Conservation (phyloP, 2,797 vertebrate genomes). For the Dallia pectoralis region DNA sequence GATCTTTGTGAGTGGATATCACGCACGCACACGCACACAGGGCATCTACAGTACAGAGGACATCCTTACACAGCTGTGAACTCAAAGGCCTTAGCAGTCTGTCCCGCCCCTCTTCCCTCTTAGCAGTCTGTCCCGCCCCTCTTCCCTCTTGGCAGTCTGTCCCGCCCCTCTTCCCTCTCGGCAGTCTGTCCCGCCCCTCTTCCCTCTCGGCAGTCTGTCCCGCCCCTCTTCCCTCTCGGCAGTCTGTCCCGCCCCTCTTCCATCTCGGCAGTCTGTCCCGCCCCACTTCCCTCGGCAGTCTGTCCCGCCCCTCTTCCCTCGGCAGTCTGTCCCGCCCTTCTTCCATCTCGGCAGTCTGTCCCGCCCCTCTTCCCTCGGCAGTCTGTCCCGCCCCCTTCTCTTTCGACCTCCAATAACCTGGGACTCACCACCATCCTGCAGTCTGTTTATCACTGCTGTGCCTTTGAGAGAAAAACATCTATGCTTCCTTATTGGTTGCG, state of each 20-base stretch:
- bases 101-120: slow-evolving; percentile 11
- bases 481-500: slow-evolving; percentile 58
- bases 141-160: slow-evolving; percentile 17
- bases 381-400: too few relatives aligned
- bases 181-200: slow-evolving; percentile 15
- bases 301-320: too few relatives aligned
- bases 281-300: slow-evolving; percentile 18
- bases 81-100: slow-evolving; percentile 7
- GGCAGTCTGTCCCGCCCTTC: slow-evolving; percentile 17
- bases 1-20: slow-evolving; percentile 60
- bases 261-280: slow-evolving; percentile 8
- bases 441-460: slow-evolving; percentile 56
- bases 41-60: slow-evolving; percentile 22
- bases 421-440: slow-evolving; percentile 41
- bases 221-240: slow-evolving; percentile 15
- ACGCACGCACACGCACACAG: slow-evolving; percentile 16
- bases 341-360: slow-evolving; percentile 6
- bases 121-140: slow-evolving; percentile 8
- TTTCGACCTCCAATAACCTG: slow-evolving; percentile 35
- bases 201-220: slow-evolving; percentile 8
- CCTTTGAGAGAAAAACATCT: slow-evolving; percentile 27
- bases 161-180: slow-evolving; percentile 18
- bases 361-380: slow-evolving; percentile 16
- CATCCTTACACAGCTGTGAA: background rate
- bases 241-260: slow-evolving; percentile 15